Base-by-base conservation (phyloP, 2,113 vertebrate species). In the Sterrhoptilus dennistouni region DNA sequence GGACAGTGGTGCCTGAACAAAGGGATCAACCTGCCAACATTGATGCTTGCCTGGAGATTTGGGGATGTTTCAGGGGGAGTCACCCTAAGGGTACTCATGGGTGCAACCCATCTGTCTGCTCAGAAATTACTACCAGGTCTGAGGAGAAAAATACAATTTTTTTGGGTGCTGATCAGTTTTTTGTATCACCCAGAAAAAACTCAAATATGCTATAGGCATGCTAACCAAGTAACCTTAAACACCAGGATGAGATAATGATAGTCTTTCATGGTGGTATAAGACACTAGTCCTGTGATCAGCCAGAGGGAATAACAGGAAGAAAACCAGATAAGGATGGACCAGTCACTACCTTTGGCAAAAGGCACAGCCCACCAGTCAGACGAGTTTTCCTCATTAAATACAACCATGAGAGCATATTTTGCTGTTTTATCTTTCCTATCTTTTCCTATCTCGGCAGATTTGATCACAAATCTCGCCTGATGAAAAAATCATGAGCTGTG, bases 11-110 rank as follows among this genome's bases (percentile, higher is more conserved):
- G 25, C 15, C 69, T 78, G 70, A 20, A 49, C 75, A 64, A 79
- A 90, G 44, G 35, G 83, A 25, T 44, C 29, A 42, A 33, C 10
- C 12, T 71, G 12, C 4, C 36, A 65, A 27, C 4, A 0, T 7
- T 54, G 49, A 33, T 3, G 15, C 7, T 36, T 42, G 1, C 11
- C 4, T 57, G 35, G 14, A 22, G 8, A 21, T 75, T 8, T 61
- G 24, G 38, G 40, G 38, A 57, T 15, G 8, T 23, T 54, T n/a
- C 10, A 9, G 13, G 5, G 11, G 16, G 4, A 18, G 14, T 52
- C 2, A 0, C 8, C 33, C 27, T 52, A 22, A 47, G 17, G 16
- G 24, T 65, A 69, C 10, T 11, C 0, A 0, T 40, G 28, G 18
- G 19, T 57, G 14, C 28, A 63, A 56, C 20, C 11, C 14, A 23